Evolutionary conservation across 2,797 vertebrate species (phyloP), one percentile per base, ranked within the genome.

Genomic region (Periophthalmus magnuspinnatus): DNA sequence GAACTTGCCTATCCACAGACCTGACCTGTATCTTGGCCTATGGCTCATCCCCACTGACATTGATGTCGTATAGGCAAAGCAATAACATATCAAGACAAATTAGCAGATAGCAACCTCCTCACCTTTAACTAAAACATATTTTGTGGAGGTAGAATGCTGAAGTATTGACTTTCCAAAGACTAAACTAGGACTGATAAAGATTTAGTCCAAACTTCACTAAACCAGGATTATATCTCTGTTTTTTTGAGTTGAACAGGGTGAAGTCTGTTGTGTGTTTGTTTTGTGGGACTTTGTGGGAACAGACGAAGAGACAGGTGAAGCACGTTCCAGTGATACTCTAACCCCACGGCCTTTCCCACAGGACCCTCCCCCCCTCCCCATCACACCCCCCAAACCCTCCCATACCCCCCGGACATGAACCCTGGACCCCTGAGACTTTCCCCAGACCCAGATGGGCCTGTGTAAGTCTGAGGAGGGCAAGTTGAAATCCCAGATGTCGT

Each of bases 321-420:
- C 59, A 61, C 34, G 59, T 61, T 36, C 34, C 19, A 5, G 34
- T 41, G 59, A 61, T 61, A 61, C 9, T 38, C n/a, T 61, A 61
- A 61, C 59, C 59, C n/a, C 59, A 16, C 34, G 59, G 59, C 59
- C 59, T 61, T 61, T 61, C 59, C 59, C 59, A 61, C 59, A 22
- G 34, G 59, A 38, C 33, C 59, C 5, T n/a, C 59, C 59, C 19
- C 0, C 6, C 8, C 50, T 19, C n/a, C 58, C n/a, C 1, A 2
- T 2, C 57, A 14, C 57, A 33, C n/a, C 5, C 59, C 8, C 16
- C 6, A 9, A 3, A 34, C 57, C 28, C 57, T 9, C 55, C 6
- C 55, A 56, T 9, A 33, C n/a, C 5, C 58, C 59, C 59, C 19
- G 55, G 55, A 56, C 55, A 56, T 56, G 55, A 56, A 56, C 55